Evolutionary conservation across 2,797 vertebrate genomes (phyloP).

Genomic region (Rhynchonycteris naso): DNA sequence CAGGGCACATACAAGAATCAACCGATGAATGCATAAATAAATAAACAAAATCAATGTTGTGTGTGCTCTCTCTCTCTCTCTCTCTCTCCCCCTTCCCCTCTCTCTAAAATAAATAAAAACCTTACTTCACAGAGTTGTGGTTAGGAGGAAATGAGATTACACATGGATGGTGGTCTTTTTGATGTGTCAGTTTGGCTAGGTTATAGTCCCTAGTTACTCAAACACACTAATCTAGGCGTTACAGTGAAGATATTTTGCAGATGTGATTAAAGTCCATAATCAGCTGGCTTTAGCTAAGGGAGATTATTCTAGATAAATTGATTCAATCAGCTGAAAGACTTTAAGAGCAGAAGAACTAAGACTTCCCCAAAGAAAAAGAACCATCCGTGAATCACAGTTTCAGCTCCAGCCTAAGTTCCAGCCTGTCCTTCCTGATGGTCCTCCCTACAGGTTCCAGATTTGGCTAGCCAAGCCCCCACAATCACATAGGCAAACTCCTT

Average conservation of each 20-base stretch:
- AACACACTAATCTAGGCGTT: neutral
- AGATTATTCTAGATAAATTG: conserved; percentile 7
- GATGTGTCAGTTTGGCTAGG: neutral
- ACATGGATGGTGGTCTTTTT: neutral
- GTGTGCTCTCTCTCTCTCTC: too few relatives aligned
- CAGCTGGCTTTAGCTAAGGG: neutral
- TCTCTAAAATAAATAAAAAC: too few relatives aligned
- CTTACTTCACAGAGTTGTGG: neutral
- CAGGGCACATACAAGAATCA: too few relatives aligned
- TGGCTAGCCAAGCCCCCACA: neutral
- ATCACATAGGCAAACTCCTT: neutral
- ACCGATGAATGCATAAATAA: too few relatives aligned
- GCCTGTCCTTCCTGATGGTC: neutral
- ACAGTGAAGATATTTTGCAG: conserved; percentile 5
- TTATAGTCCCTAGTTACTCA: neutral
- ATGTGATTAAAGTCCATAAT: neutral
- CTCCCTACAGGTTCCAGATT: neutral
- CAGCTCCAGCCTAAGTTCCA: neutral
- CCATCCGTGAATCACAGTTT: neutral
- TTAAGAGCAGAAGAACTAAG: neutral
- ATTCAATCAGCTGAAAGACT: neutral
- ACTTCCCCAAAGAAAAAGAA: neutral
- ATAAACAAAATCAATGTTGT: too few relatives aligned
- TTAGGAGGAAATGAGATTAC: neutral
- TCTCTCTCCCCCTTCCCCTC: too few relatives aligned